Percentiles rank a stretch among this genome's conserved stretches.
Conservation (phyloP, 2,113 vertebrate genomes). For the Engystomops pustulosus region DNA sequence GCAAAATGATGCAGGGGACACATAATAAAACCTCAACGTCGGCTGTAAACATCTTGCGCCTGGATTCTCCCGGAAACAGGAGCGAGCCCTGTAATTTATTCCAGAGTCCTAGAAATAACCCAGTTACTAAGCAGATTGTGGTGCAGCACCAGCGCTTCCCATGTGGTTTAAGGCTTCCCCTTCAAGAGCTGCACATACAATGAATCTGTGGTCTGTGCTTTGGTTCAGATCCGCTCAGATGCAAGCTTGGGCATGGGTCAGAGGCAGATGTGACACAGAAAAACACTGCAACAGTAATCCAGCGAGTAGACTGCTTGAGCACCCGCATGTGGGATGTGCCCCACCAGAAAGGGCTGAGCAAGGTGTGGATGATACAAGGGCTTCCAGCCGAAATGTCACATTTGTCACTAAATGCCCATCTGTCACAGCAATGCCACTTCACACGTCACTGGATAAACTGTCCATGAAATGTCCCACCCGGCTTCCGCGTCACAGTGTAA, state of each 20-base stretch:
- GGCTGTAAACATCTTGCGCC: slow-evolving; percentile 23
- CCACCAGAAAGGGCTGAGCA: not conserved
- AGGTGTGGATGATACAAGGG: not conserved
- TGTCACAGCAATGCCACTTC: slow-evolving; percentile 42
- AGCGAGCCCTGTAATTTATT: slow-evolving; percentile 8
- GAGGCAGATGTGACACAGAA: slow-evolving; percentile 35
- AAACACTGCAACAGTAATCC: slow-evolving; percentile 46
- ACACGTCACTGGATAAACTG: slow-evolving; percentile 9
- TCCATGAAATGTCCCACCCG: slow-evolving; percentile 30
- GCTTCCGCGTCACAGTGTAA: slow-evolving; percentile 80
- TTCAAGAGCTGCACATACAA: not conserved
- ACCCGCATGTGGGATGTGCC: not conserved
- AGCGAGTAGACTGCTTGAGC: not conserved
- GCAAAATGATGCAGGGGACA: not conserved
- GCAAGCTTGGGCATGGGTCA: not conserved
- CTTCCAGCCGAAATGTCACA: slow-evolving; percentile 11
- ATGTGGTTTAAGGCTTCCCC: not conserved
- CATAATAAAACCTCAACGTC: slow-evolving; percentile 20
- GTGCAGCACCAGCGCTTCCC: not conserved
- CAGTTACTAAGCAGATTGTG: not conserved
- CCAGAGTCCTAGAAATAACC: slow-evolving; percentile 9
- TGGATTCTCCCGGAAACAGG: slow-evolving; percentile 9
- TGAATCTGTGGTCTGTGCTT: not conserved
- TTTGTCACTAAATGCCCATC: slow-evolving; percentile 35
- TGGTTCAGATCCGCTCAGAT: not conserved